Evolutionary conservation across 1,140 invertebrate species (phyloP).

Genomic region (Platyscapa corneri): DNA sequence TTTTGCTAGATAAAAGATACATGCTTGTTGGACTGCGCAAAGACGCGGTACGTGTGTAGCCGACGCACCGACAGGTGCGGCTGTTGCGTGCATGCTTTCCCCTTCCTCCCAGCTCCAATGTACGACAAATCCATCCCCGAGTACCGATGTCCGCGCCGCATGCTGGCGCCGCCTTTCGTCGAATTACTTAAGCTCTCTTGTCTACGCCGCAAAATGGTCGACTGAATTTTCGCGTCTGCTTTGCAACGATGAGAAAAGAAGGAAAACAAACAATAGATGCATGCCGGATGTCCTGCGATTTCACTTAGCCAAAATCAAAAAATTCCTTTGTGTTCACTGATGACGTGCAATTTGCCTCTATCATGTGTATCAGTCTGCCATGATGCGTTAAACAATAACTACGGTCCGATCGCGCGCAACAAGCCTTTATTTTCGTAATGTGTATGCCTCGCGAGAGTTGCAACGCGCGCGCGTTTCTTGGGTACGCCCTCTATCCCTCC

Average conservation of each 20-base stretch:
- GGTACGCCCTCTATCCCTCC: neutral
- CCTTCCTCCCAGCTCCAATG: constrained; percentile 8
- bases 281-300: no score
- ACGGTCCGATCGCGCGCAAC: neutral
- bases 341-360: no score
- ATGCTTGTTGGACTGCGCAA: neutral
- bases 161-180: constrained; percentile 17
- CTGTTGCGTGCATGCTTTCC: constrained; percentile 50
- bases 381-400: no score
- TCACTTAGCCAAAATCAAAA: no score
- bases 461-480: constrained; percentile 16
- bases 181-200: neutral
- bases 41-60: neutral
- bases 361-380: neutral
- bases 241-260: neutral
- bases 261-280: neutral
- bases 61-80: constrained; percentile 41
- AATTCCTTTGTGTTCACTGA: no score
- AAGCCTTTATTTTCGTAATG: constrained; percentile 27
- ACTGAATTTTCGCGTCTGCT: neutral
- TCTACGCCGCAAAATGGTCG: constrained; percentile 20
- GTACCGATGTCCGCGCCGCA: neutral
- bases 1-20: neutral
- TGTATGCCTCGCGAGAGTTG: neutral
- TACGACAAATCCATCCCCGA: constrained; percentile 3